Base-by-base conservation (phyloP, 2,797 vertebrate genomes). In the Typhlichthys subterraneus region DNA sequence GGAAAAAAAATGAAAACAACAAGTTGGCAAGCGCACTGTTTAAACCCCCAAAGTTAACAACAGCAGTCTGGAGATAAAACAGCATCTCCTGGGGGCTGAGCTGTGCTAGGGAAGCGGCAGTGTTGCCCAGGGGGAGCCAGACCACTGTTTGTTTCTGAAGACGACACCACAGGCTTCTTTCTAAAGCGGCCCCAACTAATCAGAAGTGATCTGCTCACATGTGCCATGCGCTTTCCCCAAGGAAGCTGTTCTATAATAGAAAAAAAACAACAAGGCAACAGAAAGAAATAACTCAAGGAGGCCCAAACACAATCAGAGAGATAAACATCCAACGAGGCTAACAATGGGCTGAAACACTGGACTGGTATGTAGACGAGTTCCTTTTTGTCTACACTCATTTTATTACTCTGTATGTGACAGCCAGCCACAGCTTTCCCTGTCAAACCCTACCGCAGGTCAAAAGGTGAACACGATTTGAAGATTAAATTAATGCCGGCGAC, bases 141-240 rank as follows among this genome's bases (percentile, higher is more conserved):
- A 54, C 79, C 73, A 84, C 80, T 81, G 82, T 87, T 88, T 90
- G 85, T 90, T 88, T 90, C 82, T 83, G 77, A 70, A 76, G 77
- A 80, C 79, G 79, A 71, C 72, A 84, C 89, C 74, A 80, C 64
- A 62, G 82, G 87, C 84, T 42, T 76, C 79, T 81, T 84, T 83
- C 80, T 77, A 83, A 77, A 84, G 82, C 72, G 57, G 12, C 76
- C 3, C 63, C 68, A 77, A 61, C 79, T 85, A 87, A 90, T 91
- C 84, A 89, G 85, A 91, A 85, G 79, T 83, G 86, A 91, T 89
- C 82, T 46, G 75, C 66, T 87, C 86, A 81, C 81, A 85, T 84
- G 85, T 74, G 83, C 68, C 54, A 75, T 72, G 70, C 66, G 46
- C 74, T 67, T 60, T 76, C 83, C 84, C 82, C 69, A 13, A 59